Evolutionary conservation across 2,888 invertebrate species (phyloP), one percentile per base, ranked within the genome.

Genomic region (Xestoiulus laeticollis): DNA sequence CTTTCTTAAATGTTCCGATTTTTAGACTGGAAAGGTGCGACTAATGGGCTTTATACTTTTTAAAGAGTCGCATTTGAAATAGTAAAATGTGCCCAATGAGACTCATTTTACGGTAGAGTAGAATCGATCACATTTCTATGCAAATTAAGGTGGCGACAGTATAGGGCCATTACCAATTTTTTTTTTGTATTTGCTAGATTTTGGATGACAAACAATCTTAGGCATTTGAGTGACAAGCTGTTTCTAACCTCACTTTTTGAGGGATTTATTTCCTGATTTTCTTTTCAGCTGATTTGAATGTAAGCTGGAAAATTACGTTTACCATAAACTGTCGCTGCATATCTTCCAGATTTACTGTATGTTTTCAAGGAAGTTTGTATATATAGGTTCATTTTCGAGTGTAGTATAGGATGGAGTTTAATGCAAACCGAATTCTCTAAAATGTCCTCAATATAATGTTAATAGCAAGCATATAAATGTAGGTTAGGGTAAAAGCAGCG

Each of bases 11-110:
- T 68, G 68, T 5, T 3, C 10, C 68, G 22, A n/a, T 16, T 53
- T 53, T n/a, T 1, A 53, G 53, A 68, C 68, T 22, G 68, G 22
- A 68, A 68, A 68, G 68, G 68, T 68, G 59, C 59, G 59, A 68
- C 68, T 68, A 68, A 68, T 68, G 68, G 68, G 68, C 68, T 68
- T 68, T 26, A 22, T n/a, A n/a, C n/a, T n/a, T n/a, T 26, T 68
- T 22, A 68, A 68, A 68, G 68, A 22, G 68, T 22, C n/a, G 68
- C 68, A 22, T 68, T 68, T 68, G 68, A 4, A 22, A 26, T 26
- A 0, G 48, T 26, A 68, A 43, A 19, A 48, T 53, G 53, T 53
- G 53, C 53, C n/a, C n/a, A n/a, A 38, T 38, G 38, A 8, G 38
- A 8, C 38, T 38, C 8, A 38, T n/a, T 26, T 22, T 68, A 22